phyloP scores from a whole-genome alignment of 2,797 vertebrate species.

The Falco rusticolus region DNA sequence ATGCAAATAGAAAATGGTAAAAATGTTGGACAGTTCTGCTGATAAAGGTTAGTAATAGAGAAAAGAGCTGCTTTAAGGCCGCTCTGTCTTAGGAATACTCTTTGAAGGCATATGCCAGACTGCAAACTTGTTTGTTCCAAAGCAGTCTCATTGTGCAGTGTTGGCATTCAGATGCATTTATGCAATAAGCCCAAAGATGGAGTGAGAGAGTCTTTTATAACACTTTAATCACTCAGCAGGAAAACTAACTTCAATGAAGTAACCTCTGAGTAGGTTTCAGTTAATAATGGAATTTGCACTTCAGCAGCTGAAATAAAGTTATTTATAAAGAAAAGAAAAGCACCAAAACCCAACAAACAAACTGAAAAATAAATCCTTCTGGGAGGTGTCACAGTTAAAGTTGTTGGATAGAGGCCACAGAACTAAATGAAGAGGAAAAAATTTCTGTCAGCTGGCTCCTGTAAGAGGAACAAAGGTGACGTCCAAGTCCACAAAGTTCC shows the following conservation, averaged over 20 bases:
- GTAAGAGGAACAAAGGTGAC: background rate
- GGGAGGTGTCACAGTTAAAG: background rate
- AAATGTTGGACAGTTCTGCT: background rate
- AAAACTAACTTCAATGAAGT: conserved; percentile 18
- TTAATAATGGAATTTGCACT: background rate
- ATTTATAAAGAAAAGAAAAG: background rate
- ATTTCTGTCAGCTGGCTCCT: background rate
- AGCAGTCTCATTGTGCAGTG: background rate
- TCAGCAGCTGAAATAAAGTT: background rate
- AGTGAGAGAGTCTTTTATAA: conserved; percentile 62
- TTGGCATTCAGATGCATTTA: conserved; percentile 48
- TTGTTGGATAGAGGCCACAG: background rate
- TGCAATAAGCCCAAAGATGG: conserved; percentile 59
- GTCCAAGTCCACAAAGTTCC: background rate
- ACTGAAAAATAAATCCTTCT: background rate
- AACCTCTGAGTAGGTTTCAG: background rate
- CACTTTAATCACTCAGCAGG: background rate
- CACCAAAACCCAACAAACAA: background rate
- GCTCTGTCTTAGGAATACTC: background rate
- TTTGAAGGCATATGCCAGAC: background rate
- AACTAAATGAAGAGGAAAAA: background rate
- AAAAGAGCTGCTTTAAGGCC: background rate
- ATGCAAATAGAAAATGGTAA: background rate
- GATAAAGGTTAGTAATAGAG: background rate
- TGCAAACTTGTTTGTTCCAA: background rate